Evolutionary conservation across 2,113 vertebrate species (phyloP), one percentile per base, ranked within the genome.

Genomic region (Marmota monax): DNA sequence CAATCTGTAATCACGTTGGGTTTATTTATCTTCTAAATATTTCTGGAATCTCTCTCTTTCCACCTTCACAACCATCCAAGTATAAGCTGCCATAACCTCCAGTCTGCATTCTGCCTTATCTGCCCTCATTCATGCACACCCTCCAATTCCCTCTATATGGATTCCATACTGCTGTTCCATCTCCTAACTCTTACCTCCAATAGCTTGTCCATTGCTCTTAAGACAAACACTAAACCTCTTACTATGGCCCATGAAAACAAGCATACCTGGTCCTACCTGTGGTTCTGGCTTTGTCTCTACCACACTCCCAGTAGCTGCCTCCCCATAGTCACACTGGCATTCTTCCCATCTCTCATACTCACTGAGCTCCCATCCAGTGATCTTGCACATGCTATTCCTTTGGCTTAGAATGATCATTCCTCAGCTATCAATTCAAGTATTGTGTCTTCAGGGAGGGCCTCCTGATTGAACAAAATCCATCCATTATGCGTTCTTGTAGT

Each of bases 21-120:
- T 92, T 86, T 76, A 80, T 67, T 77, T 84, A 74, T 70, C 72
- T 92, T 34, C 25, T 48, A 76, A 78, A 58, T 74, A 94, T 72
- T 84, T 92, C 77, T 76, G 67, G 65, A 53, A 74, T 90, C 65
- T 80, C 45, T 85, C 48, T 96, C 42, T 87, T 39, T 76, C 48
- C 48, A 73, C 72, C 61, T 45, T 90, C 25, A 84, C 27, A 18
- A 22, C 32, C 51, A 90, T 84, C 42, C 45, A 23, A 56, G 37
- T 73, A 86, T 1, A 16, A 84, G 53, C 69, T 72, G 61, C 37
- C 39, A 48, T 65, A 27, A 76, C 17, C 72, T 79, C 18, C 9
- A 76, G 79, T 37, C 51, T 61, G 4, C 11, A 92, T 34, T 51
- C 27, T 42, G 65, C 77, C 65, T 82, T 65, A 82, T 37, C 61